These are phyloP conservation scores for Melanargia galathea DNA, from an alignment of 2,888 invertebrate species.

Conservation along the genomic window DNA sequence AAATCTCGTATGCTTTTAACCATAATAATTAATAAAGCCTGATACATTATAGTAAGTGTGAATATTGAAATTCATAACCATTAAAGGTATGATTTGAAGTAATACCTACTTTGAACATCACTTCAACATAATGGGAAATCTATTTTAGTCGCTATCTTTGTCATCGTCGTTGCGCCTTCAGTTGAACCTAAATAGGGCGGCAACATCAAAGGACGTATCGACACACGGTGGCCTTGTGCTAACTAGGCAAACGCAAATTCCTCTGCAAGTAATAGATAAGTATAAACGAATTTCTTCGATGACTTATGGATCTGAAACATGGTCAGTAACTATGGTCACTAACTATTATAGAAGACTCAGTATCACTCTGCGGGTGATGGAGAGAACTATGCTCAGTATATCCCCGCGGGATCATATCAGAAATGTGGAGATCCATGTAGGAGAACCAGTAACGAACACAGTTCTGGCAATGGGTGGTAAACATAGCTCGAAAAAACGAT, in stretches of 20 bases:
- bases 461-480: too few species aligned
- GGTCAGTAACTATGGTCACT: too few species aligned
- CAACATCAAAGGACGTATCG: constrained; percentile 10
- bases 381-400: too few species aligned
- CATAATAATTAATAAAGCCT: neutral
- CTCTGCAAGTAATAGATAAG: neutral
- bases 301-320: too few species aligned
- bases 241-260: constrained; percentile 1
- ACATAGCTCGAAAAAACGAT: too few species aligned
- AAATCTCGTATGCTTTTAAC: too few species aligned
- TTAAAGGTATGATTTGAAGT: neutral
- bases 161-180: neutral
- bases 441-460: too few species aligned
- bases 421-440: too few species aligned
- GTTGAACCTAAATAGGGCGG: constrained; percentile 1
- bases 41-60: neutral
- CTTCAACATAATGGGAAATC: neutral
- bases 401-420: too few species aligned
- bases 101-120: constrained; percentile 1
- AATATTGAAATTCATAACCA: neutral
- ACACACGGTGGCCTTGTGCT: neutral
- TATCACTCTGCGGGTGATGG: too few species aligned
- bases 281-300: too few species aligned
- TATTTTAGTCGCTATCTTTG: constrained; percentile 11
- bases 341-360: too few species aligned